A percentile compares a stretch with the other conserved stretches of the same genome.
These are phyloP conservation scores for Pleuronectes platessa DNA, from an alignment of 2,113 vertebrate genomes.

Conservation along the genomic window DNA sequence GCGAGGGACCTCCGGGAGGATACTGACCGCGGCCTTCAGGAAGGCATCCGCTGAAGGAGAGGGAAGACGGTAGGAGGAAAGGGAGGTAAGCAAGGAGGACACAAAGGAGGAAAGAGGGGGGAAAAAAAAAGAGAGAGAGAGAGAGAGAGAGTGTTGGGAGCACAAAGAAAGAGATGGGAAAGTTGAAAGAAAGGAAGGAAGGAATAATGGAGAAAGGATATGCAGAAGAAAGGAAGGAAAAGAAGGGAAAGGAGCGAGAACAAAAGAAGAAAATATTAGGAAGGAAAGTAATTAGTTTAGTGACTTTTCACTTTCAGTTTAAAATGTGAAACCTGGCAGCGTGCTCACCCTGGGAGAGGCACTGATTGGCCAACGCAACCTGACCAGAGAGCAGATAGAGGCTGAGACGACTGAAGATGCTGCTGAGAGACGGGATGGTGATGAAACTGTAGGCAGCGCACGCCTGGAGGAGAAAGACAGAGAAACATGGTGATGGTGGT, in stretches of 20 bases:
- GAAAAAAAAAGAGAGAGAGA: too few species aligned
- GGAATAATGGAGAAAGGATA: background rate
- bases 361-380: constrained; percentile 96
- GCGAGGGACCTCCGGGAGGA: constrained; percentile 93
- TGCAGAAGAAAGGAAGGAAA: too few species aligned
- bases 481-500: background rate
- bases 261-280: too few species aligned
- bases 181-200: background rate
- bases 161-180: too few species aligned
- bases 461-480: constrained; percentile 80
- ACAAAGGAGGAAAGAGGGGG: background rate
- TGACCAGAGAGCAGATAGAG: constrained; percentile 95
- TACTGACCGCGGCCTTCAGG: constrained; percentile 92
- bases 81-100: background rate
- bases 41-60: constrained; percentile 90
- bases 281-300: background rate
- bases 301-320: background rate
- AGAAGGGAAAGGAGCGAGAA: too few species aligned
- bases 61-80: constrained; percentile 18
- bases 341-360: constrained; percentile 95
- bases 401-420: constrained; percentile 92
- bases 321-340: background rate
- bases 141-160: too few species aligned
- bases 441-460: constrained; percentile 99
- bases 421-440: constrained; percentile 93